Base-by-base conservation (phyloP, 2,888 invertebrate genomes). In the Ennomos erosarius region DNA sequence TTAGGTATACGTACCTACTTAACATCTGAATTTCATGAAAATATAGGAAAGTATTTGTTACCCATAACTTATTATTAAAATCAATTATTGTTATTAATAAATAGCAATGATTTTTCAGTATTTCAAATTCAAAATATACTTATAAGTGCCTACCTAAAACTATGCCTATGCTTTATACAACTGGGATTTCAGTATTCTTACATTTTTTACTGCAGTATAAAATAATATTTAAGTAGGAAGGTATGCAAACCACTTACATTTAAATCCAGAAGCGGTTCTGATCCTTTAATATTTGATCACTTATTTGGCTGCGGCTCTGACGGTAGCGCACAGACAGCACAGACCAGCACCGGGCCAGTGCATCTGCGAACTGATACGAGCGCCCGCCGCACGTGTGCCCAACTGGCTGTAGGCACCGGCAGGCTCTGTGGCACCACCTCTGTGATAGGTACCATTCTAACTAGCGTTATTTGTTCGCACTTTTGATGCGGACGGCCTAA, bases 381-480 rank as follows among this genome's bases (percentile, higher is more conserved):
- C 61, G 54, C 42, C 35, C 62, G 58, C 36, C 55, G 55, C 60
- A 62, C 54, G 58, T 57, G 62, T 55, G 51, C 42, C 46, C 51
- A 12, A 56, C 55, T 65, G 59, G 55, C 50, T 52, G 46, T 47
- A 13, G 56, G 47, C 38, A 54, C 58, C 43, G 42, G 44, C 35
- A 33, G 35, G 40, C 48, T n/a, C 42, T 16, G 35, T 39, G 12
- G 44, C 48, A 52, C 50, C 55, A 54, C 47, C 38, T 54, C 39
- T 8, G 12, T 54, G 46, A 38, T 55, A 52, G 44, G 48, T 50
- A 63, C 57, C 45, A 57, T 48, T 42, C 49, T 56, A 57, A 59
- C 55, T 51, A 57, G 56, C 55, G 38, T 55, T 66, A 48, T 66
- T 62, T 64, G 57, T 62, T 66, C 62, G 53, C 66, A 64, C 64